phyloP scores from a whole-genome alignment of 2,797 vertebrate genomes.

The Antrozous pallidus region DNA sequence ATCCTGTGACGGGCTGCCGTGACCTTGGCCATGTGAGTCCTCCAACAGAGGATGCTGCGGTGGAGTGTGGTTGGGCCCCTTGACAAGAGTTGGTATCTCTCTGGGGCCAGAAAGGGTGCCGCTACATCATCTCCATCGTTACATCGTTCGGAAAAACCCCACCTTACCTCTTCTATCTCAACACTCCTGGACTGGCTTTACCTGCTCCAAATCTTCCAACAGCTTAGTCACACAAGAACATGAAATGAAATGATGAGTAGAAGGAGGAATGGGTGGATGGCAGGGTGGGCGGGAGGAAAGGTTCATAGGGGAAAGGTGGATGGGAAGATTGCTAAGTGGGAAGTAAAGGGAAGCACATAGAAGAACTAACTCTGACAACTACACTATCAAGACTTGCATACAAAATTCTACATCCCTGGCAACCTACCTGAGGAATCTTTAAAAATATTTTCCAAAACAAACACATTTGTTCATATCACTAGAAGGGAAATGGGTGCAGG shows the following conservation, averaged over 20 bases:
- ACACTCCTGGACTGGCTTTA: neutral
- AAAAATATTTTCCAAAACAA: neutral
- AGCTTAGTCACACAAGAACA: neutral
- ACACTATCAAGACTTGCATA: neutral
- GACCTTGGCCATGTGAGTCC: fast-evolving
- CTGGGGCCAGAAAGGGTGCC: neutral
- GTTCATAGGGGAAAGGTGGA: no score
- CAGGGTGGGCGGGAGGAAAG: neutral
- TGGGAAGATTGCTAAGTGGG: neutral
- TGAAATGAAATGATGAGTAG: fast-evolving
- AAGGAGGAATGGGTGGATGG: fast-evolving
- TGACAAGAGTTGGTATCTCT: neutral
- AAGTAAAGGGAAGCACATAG: neutral
- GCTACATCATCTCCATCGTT: neutral
- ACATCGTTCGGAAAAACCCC: neutral
- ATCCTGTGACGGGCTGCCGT: fast-evolving
- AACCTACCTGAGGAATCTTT: neutral
- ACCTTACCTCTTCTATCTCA: neutral
- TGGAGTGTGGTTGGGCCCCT: neutral
- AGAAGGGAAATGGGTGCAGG: neutral
- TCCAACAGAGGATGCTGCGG: neutral
- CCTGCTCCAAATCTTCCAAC: neutral
- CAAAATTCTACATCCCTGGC: neutral
- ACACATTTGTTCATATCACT: neutral
- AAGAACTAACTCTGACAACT: neutral